These are phyloP conservation scores for Dromiciops gliroides DNA, from an alignment of 2,113 vertebrate species.

Conservation along the genomic window DNA sequence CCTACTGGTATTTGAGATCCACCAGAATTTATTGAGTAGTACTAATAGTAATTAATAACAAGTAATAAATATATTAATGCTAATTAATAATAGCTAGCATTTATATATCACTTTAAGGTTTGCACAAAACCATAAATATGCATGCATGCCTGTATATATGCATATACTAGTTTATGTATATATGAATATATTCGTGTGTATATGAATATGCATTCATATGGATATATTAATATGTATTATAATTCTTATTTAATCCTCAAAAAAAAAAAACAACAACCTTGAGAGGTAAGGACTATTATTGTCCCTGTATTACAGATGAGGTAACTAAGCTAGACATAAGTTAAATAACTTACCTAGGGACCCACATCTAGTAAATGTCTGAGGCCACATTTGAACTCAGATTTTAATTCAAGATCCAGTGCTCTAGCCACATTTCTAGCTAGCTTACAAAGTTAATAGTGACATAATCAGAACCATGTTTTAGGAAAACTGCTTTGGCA, in stretches of 20 bases:
- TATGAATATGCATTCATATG: too few species aligned
- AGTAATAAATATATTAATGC: background rate
- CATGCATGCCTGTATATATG: background rate
- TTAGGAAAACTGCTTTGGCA: background rate
- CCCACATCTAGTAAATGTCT: background rate
- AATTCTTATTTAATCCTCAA: too few species aligned
- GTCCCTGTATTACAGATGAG: background rate
- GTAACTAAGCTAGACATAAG: background rate
- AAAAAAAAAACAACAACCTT: too few species aligned
- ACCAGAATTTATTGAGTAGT: background rate
- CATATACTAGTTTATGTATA: too few species aligned
- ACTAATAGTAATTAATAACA: background rate
- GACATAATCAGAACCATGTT: background rate
- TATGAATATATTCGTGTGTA: too few species aligned
- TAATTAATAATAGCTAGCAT: background rate
- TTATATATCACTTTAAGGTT: background rate
- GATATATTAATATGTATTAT: too few species aligned
- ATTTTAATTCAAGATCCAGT: background rate
- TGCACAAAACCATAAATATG: background rate
- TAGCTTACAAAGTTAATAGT: background rate
- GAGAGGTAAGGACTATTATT: background rate
- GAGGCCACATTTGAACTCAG: background rate
- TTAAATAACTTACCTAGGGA: background rate
- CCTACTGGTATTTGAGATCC: background rate
- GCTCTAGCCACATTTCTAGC: background rate